Conservation (phyloP, 2,888 invertebrate species). For the Parthenolecanium corni region DNA sequence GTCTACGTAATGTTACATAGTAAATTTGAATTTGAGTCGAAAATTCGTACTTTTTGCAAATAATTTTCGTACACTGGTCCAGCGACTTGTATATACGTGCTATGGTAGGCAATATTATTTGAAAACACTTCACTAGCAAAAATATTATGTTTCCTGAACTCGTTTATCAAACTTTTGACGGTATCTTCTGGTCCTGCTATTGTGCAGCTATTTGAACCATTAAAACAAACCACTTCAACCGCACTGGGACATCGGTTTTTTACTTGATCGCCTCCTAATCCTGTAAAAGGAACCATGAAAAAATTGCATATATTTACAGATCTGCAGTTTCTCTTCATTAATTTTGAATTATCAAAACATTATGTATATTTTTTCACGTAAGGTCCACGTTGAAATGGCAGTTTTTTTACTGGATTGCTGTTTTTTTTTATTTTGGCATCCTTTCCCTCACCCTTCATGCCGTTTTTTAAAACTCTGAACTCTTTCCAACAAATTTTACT, state of each 20-base stretch:
- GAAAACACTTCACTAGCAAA: conserved; percentile 75
- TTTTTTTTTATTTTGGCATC: too few relatives aligned
- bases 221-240: conserved; percentile 68
- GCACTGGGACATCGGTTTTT: conserved; percentile 40
- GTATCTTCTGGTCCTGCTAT: conserved; percentile 60
- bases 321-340: too few relatives aligned
- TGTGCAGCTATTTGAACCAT: conserved; percentile 62
- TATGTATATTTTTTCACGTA: too few relatives aligned
- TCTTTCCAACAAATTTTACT: too few relatives aligned
- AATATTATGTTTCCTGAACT: conserved; percentile 53
- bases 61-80: conserved; percentile 55
- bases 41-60: conserved; percentile 42
- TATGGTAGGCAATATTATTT: conserved; percentile 82
- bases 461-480: too few relatives aligned
- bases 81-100: conserved; percentile 62
- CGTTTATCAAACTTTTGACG: conserved; percentile 52
- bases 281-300: conserved; percentile 17
- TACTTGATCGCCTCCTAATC: conserved; percentile 34
- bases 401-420: too few relatives aligned
- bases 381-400: too few relatives aligned
- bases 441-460: too few relatives aligned
- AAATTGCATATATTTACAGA: neutral
- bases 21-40: neutral
- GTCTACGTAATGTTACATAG: too few relatives aligned
- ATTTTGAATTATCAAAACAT: too few relatives aligned